Percentiles rank a stretch among this genome's conserved stretches.
Evolutionary conservation across 2,113 vertebrate species (phyloP).

Genomic region (Sarotherodon lohbergeri): DNA sequence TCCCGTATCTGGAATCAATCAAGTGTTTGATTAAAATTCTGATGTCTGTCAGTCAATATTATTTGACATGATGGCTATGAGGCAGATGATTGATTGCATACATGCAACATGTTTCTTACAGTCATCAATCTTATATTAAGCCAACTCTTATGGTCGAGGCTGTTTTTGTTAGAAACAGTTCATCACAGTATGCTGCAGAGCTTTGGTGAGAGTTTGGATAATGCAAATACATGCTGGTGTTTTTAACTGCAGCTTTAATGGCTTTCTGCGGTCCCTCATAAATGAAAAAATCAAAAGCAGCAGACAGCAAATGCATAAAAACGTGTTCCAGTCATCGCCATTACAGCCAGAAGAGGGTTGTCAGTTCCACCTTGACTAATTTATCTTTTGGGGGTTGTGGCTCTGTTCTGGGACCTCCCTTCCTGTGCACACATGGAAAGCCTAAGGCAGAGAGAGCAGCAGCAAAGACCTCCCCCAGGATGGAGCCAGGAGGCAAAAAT

Average conservation of each 20-base stretch:
- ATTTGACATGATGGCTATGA: background rate
- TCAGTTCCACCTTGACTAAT: background rate
- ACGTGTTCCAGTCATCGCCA: background rate
- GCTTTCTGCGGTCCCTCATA: background rate
- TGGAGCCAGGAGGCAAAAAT: background rate
- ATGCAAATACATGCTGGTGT: background rate
- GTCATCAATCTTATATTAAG: background rate
- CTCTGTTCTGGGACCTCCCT: background rate
- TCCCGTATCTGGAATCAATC: background rate
- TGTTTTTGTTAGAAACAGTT: background rate
- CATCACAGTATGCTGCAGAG: background rate
- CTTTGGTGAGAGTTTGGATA: background rate
- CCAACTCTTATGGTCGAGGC: background rate
- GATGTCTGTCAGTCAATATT: background rate
- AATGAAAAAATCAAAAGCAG: background rate
- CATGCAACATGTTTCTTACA: background rate
- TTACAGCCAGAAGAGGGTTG: background rate
- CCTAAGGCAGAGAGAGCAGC: background rate
- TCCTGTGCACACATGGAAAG: background rate
- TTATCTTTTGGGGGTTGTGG: background rate
- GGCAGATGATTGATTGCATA: background rate
- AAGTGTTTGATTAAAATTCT: background rate
- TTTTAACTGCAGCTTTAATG: background rate
- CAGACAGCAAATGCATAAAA: background rate
- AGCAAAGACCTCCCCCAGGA: background rate